A percentile compares a stretch with the other conserved stretches of the same genome.
These are phyloP conservation scores for Oreochromis mossambicus DNA, from an alignment of 2,797 vertebrate species.

Conservation along the genomic window DNA sequence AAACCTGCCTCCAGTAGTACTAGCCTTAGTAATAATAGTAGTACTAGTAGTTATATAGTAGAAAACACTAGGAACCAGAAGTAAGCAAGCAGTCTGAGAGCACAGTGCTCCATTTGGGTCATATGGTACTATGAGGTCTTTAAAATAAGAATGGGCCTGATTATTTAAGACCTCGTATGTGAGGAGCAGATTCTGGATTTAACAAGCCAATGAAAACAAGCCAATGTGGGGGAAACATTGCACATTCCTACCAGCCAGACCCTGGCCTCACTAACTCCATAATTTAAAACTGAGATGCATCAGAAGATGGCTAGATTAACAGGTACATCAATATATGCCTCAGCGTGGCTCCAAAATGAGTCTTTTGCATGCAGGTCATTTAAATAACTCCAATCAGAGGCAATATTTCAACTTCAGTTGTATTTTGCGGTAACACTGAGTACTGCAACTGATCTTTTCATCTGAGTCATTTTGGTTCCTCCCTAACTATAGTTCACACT, in stretches of 20 bases:
- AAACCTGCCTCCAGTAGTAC: background rate
- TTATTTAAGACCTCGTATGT: background rate
- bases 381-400: background rate
- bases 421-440: background rate
- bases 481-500: background rate
- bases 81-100: background rate
- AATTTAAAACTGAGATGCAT: background rate
- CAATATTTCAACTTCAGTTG: background rate
- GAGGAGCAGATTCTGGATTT: background rate
- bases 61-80: background rate
- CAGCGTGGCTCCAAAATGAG: background rate
- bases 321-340: background rate
- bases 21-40: background rate
- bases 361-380: background rate
- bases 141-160: background rate
- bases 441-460: background rate
- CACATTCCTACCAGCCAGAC: background rate
- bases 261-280: background rate
- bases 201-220: background rate
- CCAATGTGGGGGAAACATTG: background rate
- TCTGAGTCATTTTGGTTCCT: background rate
- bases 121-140: background rate
- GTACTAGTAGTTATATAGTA: background rate
- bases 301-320: background rate
- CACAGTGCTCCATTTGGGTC: background rate